Percentiles rank a stretch among this genome's conserved stretches.
Evolutionary conservation across 2,888 invertebrate species (phyloP).

Genomic region (Hirudinaria manillensis): DNA sequence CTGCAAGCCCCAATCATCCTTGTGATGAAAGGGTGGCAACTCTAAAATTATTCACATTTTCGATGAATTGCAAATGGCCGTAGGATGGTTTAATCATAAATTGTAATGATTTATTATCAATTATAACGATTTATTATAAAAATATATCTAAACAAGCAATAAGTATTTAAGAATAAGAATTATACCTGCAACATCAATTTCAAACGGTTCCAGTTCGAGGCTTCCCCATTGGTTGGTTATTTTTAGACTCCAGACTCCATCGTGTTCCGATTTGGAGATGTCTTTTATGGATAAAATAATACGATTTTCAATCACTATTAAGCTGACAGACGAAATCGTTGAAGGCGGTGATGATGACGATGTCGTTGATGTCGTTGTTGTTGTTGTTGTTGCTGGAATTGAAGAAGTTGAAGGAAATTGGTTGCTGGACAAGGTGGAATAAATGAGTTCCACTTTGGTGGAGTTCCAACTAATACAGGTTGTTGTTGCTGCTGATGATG

Average conservation of each 20-base stretch:
- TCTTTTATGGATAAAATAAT: neutral
- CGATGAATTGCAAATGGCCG: neutral
- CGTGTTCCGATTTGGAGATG: conserved; percentile 12
- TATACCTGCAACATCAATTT: conserved; percentile 19
- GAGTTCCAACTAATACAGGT: too few species aligned
- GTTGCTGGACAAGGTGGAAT: too few species aligned
- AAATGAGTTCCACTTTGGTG: too few species aligned
- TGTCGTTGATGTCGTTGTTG: conserved; percentile 10
- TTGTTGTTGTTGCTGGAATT: neutral
- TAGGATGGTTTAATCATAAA: neutral
- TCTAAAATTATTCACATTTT: conserved; percentile 2
- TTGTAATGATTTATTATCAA: neutral
- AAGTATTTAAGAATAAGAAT: neutral
- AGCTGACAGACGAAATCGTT: neutral
- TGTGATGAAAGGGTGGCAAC: conserved; percentile 6
- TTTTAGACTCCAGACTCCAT: conserved; percentile 14
- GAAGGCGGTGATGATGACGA: conserved; percentile 12
- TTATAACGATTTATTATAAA: neutral
- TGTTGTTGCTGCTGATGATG: too few species aligned
- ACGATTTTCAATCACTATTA: neutral
- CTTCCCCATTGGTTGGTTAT: conserved; percentile 24
- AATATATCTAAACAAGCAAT: neutral
- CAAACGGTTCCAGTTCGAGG: neutral
- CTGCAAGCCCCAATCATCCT: conserved; percentile 9
- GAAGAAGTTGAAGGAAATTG: too few species aligned